phyloP scores from a whole-genome alignment of 1,140 invertebrate species.

The Prorops nasuta region DNA sequence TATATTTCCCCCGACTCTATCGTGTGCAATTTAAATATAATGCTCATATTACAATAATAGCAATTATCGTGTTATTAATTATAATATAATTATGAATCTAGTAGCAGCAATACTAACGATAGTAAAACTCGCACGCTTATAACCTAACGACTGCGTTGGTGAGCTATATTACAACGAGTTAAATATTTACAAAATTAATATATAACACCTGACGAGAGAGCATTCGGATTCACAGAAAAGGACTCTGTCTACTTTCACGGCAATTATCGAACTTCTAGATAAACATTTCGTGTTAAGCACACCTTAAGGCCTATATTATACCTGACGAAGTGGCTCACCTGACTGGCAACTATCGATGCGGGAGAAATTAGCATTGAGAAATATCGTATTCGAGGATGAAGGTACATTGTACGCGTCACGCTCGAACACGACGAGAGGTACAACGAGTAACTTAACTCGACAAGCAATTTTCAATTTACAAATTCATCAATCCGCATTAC shows the following conservation, averaged over 20 bases:
- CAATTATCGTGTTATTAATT: slow-evolving; percentile 14
- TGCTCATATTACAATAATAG: slow-evolving; percentile 2
- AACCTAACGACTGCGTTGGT: slow-evolving; percentile 6
- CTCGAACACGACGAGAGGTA: no score
- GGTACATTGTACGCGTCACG: no score
- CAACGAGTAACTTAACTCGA: no score
- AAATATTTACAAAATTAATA: slow-evolving; percentile 46
- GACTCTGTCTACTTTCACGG: slow-evolving; percentile 38
- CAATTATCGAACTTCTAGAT: slow-evolving; percentile 43
- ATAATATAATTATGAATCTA: no score
- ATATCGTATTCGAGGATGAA: no score
- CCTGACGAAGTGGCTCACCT: no score
- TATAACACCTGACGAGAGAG: no score
- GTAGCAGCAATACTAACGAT: no score
- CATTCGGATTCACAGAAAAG: slow-evolving; percentile 16
- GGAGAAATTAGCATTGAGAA: no score
- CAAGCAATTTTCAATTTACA: no score
- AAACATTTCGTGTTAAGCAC: slow-evolving; percentile 31
- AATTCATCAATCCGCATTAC: no score
- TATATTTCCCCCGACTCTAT: background rate
- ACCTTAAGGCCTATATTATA: slow-evolving; percentile 30
- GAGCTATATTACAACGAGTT: slow-evolving; percentile 48
- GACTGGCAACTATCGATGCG: no score
- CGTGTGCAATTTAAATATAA: slow-evolving; percentile 1
- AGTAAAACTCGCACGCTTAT: slow-evolving; percentile 15